A percentile compares a stretch with the other conserved stretches of the same genome.
Evolutionary conservation across 1,140 invertebrate species (phyloP).

Genomic region (Carposina sasakii): DNA sequence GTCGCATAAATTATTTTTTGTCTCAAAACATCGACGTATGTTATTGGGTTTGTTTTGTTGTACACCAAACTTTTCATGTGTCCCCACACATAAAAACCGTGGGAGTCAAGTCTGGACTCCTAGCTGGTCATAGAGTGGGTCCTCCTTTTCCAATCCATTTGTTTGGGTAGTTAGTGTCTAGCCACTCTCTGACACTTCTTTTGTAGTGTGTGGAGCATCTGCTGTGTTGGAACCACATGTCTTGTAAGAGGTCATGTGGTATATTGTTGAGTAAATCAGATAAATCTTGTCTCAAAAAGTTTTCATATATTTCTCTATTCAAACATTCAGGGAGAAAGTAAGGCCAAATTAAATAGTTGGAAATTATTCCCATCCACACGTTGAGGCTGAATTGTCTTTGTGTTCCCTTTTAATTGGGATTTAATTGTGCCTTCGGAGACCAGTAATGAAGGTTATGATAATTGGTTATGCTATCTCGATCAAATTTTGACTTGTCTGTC

Average conservation of each 20-base stretch:
- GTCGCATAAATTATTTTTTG: slow-evolving; percentile 19
- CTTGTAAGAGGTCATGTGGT: slow-evolving; percentile 19
- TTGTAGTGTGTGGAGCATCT: slow-evolving; percentile 17
- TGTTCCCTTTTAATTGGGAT: no score
- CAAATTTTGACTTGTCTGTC: no score
- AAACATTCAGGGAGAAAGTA: slow-evolving; percentile 24
- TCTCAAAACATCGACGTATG: slow-evolving; percentile 8
- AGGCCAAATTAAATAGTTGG: not conserved
- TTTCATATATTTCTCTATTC: slow-evolving; percentile 33
- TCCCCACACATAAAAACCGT: slow-evolving; percentile 13
- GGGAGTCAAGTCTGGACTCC: slow-evolving; percentile 14
- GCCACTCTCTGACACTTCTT: slow-evolving; percentile 13
- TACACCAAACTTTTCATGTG: slow-evolving; percentile 35
- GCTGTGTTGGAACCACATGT: slow-evolving; percentile 43
- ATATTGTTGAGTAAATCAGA: slow-evolving; percentile 34
- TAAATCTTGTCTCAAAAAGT: slow-evolving; percentile 34
- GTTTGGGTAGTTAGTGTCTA: slow-evolving; percentile 11
- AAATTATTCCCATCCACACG: no score
- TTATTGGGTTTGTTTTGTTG: not conserved
- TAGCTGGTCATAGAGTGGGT: slow-evolving; percentile 11
- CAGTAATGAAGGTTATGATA: no score
- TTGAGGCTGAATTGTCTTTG: no score
- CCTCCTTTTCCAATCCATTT: slow-evolving; percentile 16
- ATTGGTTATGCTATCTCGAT: no score
- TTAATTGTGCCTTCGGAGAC: no score